Evolutionary conservation across 2,888 invertebrate genomes (phyloP).

Genomic region (Cryptus viduatorius): DNA sequence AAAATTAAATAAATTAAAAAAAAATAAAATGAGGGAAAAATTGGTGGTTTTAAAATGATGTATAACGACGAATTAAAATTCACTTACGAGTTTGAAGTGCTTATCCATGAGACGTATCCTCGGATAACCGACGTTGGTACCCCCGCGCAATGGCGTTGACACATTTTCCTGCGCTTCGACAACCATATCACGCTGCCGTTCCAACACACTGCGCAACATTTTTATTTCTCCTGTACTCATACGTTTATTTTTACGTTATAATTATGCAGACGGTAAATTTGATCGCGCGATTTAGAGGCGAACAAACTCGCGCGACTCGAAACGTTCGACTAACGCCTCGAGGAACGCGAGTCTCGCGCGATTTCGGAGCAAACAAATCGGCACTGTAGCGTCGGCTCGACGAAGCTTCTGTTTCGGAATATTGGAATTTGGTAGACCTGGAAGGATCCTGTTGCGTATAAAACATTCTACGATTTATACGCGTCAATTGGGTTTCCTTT

Average conservation of each 20-base stretch:
- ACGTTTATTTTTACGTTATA: conserved; percentile 16
- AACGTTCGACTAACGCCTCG: neutral
- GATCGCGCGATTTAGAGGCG: neutral
- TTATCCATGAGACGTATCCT: conserved; percentile 72
- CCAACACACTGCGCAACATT: conserved; percentile 71
- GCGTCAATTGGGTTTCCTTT: conserved; percentile 1
- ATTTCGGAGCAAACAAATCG: neutral
- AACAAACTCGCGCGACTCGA: neutral
- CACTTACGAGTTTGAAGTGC: conserved; percentile 74
- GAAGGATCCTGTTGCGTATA: neutral
- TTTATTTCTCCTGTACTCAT: conserved; percentile 14
- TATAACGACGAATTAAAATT: conserved; percentile 34
- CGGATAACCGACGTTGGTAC: conserved; percentile 61
- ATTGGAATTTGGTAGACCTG: neutral
- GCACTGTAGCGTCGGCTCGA: no score
- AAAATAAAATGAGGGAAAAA: neutral
- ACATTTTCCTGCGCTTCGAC: conserved; percentile 48
- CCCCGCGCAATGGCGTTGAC: conserved; percentile 73
- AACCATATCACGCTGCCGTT: conserved; percentile 41
- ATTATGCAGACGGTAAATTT: neutral
- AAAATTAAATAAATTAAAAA: neutral
- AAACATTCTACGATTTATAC: neutral
- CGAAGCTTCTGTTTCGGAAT: neutral
- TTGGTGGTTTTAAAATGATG: neutral
- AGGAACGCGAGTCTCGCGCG: neutral